Evolutionary conservation across 2,888 invertebrate species (phyloP), one percentile per base, ranked within the genome.

Genomic region (Ormyrus pomaceus): DNA sequence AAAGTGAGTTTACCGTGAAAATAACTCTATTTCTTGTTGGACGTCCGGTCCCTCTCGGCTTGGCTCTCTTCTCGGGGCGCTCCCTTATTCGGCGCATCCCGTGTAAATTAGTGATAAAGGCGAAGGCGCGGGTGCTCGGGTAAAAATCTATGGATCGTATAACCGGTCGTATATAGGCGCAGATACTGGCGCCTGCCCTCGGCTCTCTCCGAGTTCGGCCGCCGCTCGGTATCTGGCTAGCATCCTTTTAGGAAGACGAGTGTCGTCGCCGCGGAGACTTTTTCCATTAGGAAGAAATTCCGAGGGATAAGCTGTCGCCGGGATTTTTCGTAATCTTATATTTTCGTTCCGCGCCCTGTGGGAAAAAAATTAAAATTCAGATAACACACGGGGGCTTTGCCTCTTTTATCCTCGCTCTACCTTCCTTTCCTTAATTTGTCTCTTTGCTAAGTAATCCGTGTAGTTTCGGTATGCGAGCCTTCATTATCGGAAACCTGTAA

Each of bases 51-150:
- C 34, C 66, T 62, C 73, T 61, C 53, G 51, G 8, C 9, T 13
- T 4, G 34, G 4, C 13, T 71, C 59, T 53, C 59, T 73, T 70
- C 19, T 64, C 53, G 5, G 34, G 48, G 51, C 55, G 68, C 74
- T 59, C 77, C 83, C 83, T 84, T 34, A 8, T 10, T 83, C 83
- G 83, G 84, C 83, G 85, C 85, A 84, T 84, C 84, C 86, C 83
- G 69, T 86, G 87, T 87, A 87, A 87, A 87, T 87, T 87, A 83
- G 84, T 85, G 87, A 87, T 88, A 87, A 87, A 82, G 51, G 46
- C 11, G 56, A 34, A 83, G 76, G 79, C 69, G 82, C 82, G 82
- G 72, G 77, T 71, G 81, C 79, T 74, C 70, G 55, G 66, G 45
- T 65, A 71, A 61, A 73, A 51, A 56, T 68, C 69, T 45, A 70